These are phyloP conservation scores for Pogonognathellus flavescens DNA, from an alignment of 1,140 invertebrate species.

Conservation along the genomic window DNA sequence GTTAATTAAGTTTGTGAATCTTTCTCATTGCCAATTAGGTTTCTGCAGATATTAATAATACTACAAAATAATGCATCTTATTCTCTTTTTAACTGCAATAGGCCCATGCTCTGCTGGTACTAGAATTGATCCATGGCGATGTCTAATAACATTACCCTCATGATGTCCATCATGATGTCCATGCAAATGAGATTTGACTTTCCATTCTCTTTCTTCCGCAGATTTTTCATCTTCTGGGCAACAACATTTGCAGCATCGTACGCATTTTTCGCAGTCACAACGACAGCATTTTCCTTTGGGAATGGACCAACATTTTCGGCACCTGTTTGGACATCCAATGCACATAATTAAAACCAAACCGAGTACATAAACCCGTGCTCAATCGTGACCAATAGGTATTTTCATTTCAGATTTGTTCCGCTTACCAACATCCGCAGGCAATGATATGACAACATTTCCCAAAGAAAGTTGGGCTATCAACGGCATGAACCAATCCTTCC, in stretches of 20 bases:
- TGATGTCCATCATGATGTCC: background rate
- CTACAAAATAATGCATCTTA: no score
- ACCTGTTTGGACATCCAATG: background rate
- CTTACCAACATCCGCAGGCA: constrained; percentile 2
- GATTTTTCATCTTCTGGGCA: background rate
- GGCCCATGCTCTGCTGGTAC: no score
- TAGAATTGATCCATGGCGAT: no score
- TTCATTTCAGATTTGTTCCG: background rate
- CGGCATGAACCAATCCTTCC: background rate
- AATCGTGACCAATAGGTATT: background rate
- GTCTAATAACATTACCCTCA: no score
- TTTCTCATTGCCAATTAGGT: no score
- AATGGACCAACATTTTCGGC: constrained; percentile 4
- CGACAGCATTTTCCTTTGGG: background rate
- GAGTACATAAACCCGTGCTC: background rate
- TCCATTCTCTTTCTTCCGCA: constrained; percentile 14
- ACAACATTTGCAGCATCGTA: background rate
- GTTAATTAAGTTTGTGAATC: no score
- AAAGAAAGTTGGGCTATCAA: background rate
- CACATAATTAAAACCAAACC: background rate
- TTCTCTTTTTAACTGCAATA: no score
- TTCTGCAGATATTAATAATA: no score
- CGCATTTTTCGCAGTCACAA: background rate
- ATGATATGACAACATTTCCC: background rate
- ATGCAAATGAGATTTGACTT: background rate